A percentile compares a stretch with the other conserved stretches of the same genome.
phyloP scores from a whole-genome alignment of 1,140 invertebrate species.

The Diploscapter pachys region DNA sequence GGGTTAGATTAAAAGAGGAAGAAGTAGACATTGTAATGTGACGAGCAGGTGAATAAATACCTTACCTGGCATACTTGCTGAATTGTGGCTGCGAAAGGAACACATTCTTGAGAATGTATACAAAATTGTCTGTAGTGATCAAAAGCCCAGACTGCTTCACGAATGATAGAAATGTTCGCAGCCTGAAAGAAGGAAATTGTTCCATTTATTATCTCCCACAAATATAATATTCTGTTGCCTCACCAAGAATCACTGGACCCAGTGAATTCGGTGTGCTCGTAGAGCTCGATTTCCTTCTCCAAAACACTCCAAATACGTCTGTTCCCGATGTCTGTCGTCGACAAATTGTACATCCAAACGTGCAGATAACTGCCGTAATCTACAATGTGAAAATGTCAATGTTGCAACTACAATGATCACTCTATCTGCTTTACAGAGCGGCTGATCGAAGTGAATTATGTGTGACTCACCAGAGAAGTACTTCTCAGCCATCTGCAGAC shows the following conservation, averaged over 20 bases:
- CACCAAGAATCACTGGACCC: slow-evolving; percentile 76
- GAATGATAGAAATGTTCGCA: slow-evolving; percentile 79
- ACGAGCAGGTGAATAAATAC: neutral
- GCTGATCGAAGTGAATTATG: neutral
- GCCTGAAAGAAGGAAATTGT: slow-evolving; percentile 67
- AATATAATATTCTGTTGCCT: slow-evolving; percentile 52
- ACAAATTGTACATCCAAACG: slow-evolving; percentile 58
- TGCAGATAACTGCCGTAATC: slow-evolving; percentile 53
- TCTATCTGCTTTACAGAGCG: neutral
- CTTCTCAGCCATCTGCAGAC: slow-evolving; percentile 47
- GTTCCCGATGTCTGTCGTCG: slow-evolving; percentile 41
- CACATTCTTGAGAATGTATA: slow-evolving; percentile 45
- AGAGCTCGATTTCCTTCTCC: slow-evolving; percentile 52
- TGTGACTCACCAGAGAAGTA: slow-evolving; percentile 50
- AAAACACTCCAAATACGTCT: slow-evolving; percentile 49
- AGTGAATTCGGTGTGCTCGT: slow-evolving; percentile 56
- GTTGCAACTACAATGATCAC: too few species aligned
- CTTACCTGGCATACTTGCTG: slow-evolving; percentile 50
- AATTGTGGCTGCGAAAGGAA: slow-evolving; percentile 49
- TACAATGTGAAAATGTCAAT: slow-evolving; percentile 21
- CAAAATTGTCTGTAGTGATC: slow-evolving; percentile 55
- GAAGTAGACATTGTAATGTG: too few species aligned
- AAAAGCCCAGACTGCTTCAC: slow-evolving; percentile 73
- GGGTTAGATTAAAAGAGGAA: too few species aligned
- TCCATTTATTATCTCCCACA: neutral